A percentile compares a stretch with the other conserved stretches of the same genome.
Conservation (phyloP, 2,888 invertebrate genomes). For the Graphium colonna region DNA sequence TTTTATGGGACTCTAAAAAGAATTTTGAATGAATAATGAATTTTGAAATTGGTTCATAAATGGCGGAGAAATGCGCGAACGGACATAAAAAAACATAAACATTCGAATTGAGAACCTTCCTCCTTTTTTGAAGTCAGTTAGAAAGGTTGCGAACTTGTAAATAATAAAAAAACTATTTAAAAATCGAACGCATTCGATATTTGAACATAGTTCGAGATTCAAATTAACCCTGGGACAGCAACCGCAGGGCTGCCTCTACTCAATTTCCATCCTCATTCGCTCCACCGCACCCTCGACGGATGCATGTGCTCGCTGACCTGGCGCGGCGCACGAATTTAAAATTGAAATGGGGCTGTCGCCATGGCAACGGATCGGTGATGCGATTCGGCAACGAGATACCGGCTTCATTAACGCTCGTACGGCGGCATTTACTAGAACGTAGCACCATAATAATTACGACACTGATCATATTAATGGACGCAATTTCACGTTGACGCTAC, state of each 20-base stretch:
- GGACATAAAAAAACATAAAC: too few species aligned
- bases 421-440: background rate
- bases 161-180: too few species aligned
- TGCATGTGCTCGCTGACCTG: slow-evolving; percentile 11
- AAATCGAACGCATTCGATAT: too few species aligned
- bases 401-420: background rate
- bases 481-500: background rate
- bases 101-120: too few species aligned
- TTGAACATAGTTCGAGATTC: too few species aligned
- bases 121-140: too few species aligned
- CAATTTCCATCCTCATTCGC: slow-evolving; percentile 10
- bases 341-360: slow-evolving; percentile 9
- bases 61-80: too few species aligned
- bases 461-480: background rate
- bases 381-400: background rate
- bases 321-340: slow-evolving; percentile 12
- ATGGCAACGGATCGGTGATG: background rate
- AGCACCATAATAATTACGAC: background rate
- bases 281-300: slow-evolving; percentile 1
- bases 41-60: too few species aligned
- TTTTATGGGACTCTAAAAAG: too few species aligned
- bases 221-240: too few species aligned
- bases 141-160: too few species aligned
- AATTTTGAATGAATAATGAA: too few species aligned
- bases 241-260: background rate